Base-by-base conservation (phyloP, 2,113 vertebrate species). In the Hippocampus mohnikei region DNA sequence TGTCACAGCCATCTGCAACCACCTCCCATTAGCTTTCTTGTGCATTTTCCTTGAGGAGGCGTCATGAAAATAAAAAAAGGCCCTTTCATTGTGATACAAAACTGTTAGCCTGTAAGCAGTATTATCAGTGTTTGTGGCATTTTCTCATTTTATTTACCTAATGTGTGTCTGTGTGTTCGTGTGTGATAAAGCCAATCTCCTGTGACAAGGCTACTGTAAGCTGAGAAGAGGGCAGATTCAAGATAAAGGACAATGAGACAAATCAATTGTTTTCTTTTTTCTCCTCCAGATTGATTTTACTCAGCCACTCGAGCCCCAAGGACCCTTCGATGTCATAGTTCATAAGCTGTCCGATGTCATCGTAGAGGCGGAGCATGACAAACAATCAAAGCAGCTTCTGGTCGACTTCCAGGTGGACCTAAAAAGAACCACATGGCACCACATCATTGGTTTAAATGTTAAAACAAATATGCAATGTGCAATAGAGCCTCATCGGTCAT, bases 331-430 rank as follows among this genome's bases (percentile, higher is more conserved):
- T 40, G 48, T 92, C 69, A 93, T 93, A 18, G 75, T 93, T 11
- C 93, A 93, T 83, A 93, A 93, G 74, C 87, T 93, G 25, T 92
- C 93, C 8, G 93, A 93, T 1, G 81, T 93, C 70, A 88, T 93
- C 2, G 87, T 93, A 48, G 91, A 93, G 65, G 90, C 93, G 0
- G 88, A 89, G 63, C 85, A 90, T 2, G 79, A 92, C 78, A 87
- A 84, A 69, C 84, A 87, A 40, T 90, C 92, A 0, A 88, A 88
- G 75, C 83, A 86, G 75, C 87, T 91, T 44, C 85, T 93, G 2
- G 71, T 66, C 48, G 89, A 86, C 81, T 91, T 94, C 66, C 88
- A 92, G 88, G 93, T 93, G 56, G 41, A 25, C 10, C 2, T 25
- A 16, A n/a, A 60, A 60, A 29, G 10, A 60, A 29, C 13, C 25